Base-by-base conservation (phyloP, 1,140 invertebrate species). In the Temnothorax nylanderi region DNA sequence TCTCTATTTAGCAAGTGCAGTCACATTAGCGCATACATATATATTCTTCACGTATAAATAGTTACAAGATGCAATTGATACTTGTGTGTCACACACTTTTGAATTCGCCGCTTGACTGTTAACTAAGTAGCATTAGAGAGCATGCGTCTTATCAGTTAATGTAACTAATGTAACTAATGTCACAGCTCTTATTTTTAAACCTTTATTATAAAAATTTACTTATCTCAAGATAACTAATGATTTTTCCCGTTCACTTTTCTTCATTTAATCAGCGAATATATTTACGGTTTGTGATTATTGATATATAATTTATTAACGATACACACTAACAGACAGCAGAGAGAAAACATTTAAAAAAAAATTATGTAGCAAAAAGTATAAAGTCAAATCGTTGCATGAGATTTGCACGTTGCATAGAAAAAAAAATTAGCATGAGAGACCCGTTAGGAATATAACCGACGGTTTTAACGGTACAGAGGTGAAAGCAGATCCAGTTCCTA, bases 381-480 rank as follows among this genome's bases (percentile, higher is more conserved):
- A 76, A 78, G 49, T 80, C 41, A 67, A 72, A 64, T 44, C 62
- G 64, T 88, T 90, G 89, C 89, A 91, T 91, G 89, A 89, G 54
- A 88, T 69, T 90, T 90, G 89, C 89, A 90, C 77, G 88, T 85
- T 77, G 85, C 81, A 60, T 92, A 81, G 90, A 91, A 54, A 49
- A 51, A 92, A 32, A n/a, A 78, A 91, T 82, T 91, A 92, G 92
- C 90, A 94, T 92, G 90, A 86, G 77, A 88, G 89, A 91, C 80
- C 80, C 90, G 92, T 93, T 93, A 95, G 94, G 91, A 93, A 93
- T 93, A 94, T 95, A 95, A 94, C 93, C 90, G 90, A 94, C 91
- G 91, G 91, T 95, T 95, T 95, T 95, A 92, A 93, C 94, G 94
- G 89, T 92, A 93, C 94, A 95, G 95, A 95, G 86, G 88, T 93